Base-by-base conservation (phyloP, 1,140 invertebrate species). In the Tribolium castaneum region DNA sequence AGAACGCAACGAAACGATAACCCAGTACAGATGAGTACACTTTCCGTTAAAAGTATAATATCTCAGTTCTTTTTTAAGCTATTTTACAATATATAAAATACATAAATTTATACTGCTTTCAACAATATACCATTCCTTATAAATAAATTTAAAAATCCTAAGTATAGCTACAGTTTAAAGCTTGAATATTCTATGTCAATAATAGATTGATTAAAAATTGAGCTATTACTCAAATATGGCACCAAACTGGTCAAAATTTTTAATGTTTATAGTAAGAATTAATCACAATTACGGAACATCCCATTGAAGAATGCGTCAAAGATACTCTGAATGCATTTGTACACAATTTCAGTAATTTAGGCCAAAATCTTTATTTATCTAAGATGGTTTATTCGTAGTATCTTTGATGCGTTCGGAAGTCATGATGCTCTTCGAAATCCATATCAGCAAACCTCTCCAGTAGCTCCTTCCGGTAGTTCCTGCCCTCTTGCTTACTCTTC, bases 151-250 rank as follows among this genome's bases (percentile, higher is more conserved):
- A 82, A 84, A 85, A 83, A 82, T 80, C 81, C 78, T 81, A 82
- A 79, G 70, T 84, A 81, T 54, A 77, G 78, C 80, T 84, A 84
- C 79, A 79, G 70, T 77, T 85, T 85, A 85, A 84, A 85, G 83
- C 83, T 84, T 85, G 82, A 83, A 84, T 84, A 83, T 80, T 80
- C 80, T 82, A 82, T 75, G 78, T 83, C 75, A 78, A 74, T 78
- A 77, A 79, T 78, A 84, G 81, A 83, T 73, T 81, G 82, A 83
- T 83, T 86, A 84, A 86, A 86, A 86, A 86, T 86, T 86, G 85
- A 86, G 85, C 85, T 85, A 80, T 83, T 85, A 86, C 84, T 84
- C 85, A 86, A 85, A 85, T 86, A 85, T 86, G 85, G 85, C 85
- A 86, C 85, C 85, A 84, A 84, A 83, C 82, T 85, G 84, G 85